A percentile compares a stretch with the other conserved stretches of the same genome.
Evolutionary conservation across 2,797 vertebrate species (phyloP).

Genomic region (Yasuhikotakia modesta): DNA sequence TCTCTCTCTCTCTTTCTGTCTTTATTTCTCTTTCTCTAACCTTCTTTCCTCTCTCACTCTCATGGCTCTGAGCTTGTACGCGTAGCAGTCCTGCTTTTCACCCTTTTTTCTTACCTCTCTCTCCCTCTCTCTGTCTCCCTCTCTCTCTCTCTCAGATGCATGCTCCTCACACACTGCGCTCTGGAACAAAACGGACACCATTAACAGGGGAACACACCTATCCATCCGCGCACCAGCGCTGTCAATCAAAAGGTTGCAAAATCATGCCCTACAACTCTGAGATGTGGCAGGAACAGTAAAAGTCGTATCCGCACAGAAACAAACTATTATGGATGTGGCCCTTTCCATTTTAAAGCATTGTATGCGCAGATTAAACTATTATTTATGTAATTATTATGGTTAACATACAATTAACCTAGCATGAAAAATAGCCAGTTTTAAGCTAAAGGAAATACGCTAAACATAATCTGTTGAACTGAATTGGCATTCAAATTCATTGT

Average conservation of each 20-base stretch:
- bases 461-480: no score
- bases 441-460: no score
- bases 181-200: slow-evolving; percentile 67
- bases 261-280: slow-evolving; percentile 58
- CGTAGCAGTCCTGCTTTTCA: slow-evolving; percentile 52
- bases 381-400: no score
- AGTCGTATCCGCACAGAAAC: slow-evolving; percentile 28
- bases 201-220: slow-evolving; percentile 65
- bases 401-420: no score
- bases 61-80: slow-evolving; percentile 52
- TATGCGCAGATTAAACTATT: no score
- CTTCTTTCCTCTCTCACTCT: slow-evolving; percentile 17
- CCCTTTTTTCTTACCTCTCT: neutral
- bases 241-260: slow-evolving; percentile 70
- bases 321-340: neutral
- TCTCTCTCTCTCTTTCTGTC: slow-evolving; percentile 23
- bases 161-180: slow-evolving; percentile 61
- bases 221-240: slow-evolving; percentile 53
- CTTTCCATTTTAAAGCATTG: neutral
- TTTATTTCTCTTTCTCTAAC: slow-evolving; percentile 24
- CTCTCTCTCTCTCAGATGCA: slow-evolving; percentile 62
- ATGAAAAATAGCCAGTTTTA: no score
- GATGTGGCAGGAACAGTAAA: slow-evolving; percentile 67
- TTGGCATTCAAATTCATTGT: no score
- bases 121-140: slow-evolving; percentile 25